phyloP scores from a whole-genome alignment of 2,797 vertebrate species.

The Aldrovandia affinis region DNA sequence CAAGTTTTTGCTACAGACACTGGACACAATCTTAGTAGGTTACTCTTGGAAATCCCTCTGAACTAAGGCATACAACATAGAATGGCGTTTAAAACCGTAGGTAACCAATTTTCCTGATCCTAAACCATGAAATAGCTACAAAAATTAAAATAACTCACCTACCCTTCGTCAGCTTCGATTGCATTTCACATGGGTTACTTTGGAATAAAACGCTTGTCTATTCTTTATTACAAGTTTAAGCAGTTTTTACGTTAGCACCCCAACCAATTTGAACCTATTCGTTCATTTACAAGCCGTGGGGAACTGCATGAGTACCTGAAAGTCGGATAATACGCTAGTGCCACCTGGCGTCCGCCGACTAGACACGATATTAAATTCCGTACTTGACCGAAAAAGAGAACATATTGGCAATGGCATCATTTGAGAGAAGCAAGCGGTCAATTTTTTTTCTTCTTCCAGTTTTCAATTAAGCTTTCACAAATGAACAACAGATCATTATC shows the following conservation, averaged over 20 bases:
- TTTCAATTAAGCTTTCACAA: slow-evolving; percentile 64
- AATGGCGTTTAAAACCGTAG: too few relatives aligned
- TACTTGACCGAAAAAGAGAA: background rate
- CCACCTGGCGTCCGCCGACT: slow-evolving; percentile 50
- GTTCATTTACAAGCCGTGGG: background rate
- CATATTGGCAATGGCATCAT: background rate
- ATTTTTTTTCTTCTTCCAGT: slow-evolving; percentile 60
- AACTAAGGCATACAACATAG: too few relatives aligned
- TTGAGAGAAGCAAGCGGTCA: background rate
- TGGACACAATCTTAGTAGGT: too few relatives aligned
- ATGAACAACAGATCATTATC: slow-evolving; percentile 49
- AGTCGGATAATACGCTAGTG: slow-evolving; percentile 27
- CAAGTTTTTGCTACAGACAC: too few relatives aligned
- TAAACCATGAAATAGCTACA: too few relatives aligned
- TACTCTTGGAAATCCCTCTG: too few relatives aligned
- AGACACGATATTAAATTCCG: background rate
- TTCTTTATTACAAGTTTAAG: background rate
- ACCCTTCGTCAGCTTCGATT: background rate
- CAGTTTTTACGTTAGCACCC: background rate
- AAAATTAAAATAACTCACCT: too few relatives aligned
- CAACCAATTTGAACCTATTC: background rate
- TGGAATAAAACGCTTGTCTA: background rate
- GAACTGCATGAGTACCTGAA: background rate
- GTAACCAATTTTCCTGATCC: too few relatives aligned
- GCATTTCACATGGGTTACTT: background rate